Conservation (phyloP, 1,140 invertebrate genomes). For the Drosophila malerkotliana region DNA sequence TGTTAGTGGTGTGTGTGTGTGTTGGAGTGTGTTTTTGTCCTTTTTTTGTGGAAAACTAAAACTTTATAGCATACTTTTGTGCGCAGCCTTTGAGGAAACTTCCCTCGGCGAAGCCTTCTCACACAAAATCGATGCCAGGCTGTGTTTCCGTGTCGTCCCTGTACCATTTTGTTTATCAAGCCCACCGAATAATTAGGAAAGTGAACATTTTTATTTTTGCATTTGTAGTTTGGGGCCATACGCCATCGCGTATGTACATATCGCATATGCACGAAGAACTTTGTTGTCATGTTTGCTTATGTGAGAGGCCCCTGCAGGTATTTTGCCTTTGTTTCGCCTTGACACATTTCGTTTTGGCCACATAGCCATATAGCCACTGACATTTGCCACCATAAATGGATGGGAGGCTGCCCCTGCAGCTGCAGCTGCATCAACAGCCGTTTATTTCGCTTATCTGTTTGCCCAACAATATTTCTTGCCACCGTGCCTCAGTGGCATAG, state of each 20-base stretch:
- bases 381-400: conserved; percentile 10
- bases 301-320: conserved; percentile 42
- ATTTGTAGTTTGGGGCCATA: neutral
- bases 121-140: conserved; percentile 34
- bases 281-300: conserved; percentile 36
- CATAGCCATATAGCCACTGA: neutral
- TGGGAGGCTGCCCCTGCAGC: neutral
- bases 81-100: conserved; percentile 72
- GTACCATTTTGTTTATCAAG: conserved; percentile 16
- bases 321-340: conserved; percentile 57
- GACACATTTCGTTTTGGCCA: conserved; percentile 64
- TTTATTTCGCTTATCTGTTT: conserved; percentile 36
- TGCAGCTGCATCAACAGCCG: conserved; percentile 15
- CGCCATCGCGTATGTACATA: neutral
- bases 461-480: conserved; percentile 30
- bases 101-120: neutral
- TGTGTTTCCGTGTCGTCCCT: conserved; percentile 6
- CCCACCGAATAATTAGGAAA: conserved; percentile 35
- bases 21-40: conserved; percentile 5
- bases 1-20: neutral
- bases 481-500: neutral
- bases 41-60: neutral
- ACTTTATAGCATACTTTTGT: conserved; percentile 64
- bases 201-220: conserved; percentile 35
- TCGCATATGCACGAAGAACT: conserved; percentile 10